A percentile compares a stretch with the other conserved stretches of the same genome.
Evolutionary conservation across 2,888 invertebrate genomes (phyloP).

Genomic region (Sycophila texana): DNA sequence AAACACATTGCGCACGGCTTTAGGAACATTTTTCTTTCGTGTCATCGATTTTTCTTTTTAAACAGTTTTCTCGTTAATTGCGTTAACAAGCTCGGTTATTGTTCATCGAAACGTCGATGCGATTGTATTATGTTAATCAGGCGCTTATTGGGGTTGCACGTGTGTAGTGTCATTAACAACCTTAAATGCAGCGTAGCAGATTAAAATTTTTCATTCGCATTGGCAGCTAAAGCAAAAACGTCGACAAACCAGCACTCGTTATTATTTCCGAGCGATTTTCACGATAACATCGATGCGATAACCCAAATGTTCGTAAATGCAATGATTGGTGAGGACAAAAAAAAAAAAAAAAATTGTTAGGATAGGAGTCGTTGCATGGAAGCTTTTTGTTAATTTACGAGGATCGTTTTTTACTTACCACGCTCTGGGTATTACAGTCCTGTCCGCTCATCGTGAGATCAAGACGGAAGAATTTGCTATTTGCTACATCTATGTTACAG

Average conservation of each 20-base stretch:
- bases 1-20: constrained; percentile 25
- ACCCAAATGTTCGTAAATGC: neutral
- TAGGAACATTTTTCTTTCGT: constrained; percentile 7
- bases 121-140: no score
- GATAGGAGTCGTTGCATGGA: constrained; percentile 6
- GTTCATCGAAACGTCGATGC: no score
- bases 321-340: neutral
- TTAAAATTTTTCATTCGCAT: neutral
- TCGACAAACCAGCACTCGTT: neutral
- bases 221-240: neutral
- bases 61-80: neutral
- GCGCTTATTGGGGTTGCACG: no score
- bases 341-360: neutral
- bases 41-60: neutral
- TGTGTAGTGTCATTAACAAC: neutral
- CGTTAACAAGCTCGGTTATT: neutral
- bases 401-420: constrained; percentile 81
- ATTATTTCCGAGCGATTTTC: neutral
- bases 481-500: constrained; percentile 94
- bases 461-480: constrained; percentile 93
- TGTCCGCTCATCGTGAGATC: constrained; percentile 96
- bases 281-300: neutral
- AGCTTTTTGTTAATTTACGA: constrained; percentile 17
- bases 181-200: neutral
- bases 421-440: constrained; percentile 96